Evolutionary conservation across 2,113 vertebrate genomes (phyloP).

Genomic region (Lampris incognitus): DNA sequence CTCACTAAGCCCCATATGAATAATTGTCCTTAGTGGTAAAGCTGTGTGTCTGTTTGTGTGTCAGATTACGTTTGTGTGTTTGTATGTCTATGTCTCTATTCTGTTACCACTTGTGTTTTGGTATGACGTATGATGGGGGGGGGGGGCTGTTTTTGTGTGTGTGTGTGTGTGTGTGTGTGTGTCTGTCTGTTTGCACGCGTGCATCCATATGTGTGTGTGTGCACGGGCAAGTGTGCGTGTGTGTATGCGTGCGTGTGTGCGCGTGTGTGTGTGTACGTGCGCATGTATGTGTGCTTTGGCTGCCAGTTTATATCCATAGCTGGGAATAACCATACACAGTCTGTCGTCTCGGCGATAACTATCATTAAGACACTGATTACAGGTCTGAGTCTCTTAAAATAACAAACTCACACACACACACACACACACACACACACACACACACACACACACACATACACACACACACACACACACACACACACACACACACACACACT

Average conservation of each 20-base stretch:
- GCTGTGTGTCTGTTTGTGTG: constrained; percentile 6
- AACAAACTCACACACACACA: constrained; percentile 55
- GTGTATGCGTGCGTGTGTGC: background rate
- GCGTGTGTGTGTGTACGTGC: constrained; percentile 2
- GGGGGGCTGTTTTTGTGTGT: too few species aligned
- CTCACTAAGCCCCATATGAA: constrained; percentile 22
- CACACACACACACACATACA: constrained; percentile 21
- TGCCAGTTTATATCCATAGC: constrained; percentile 46
- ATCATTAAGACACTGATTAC: constrained; percentile 79
- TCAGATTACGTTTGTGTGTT: background rate
- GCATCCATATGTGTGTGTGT: background rate
- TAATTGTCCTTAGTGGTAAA: constrained; percentile 47
- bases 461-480: constrained; percentile 33
- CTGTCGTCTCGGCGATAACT: constrained; percentile 69
- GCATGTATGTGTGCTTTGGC: constrained; percentile 12
- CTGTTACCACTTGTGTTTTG: too few species aligned
- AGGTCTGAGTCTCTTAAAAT: constrained; percentile 75
- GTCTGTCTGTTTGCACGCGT: background rate
- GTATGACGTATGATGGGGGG: too few species aligned
- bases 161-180: background rate
- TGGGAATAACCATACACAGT: constrained; percentile 59
- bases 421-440: constrained; percentile 25
- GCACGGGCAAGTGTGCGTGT: too few species aligned
- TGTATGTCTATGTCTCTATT: background rate
- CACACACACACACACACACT: constrained; percentile 43